These are phyloP conservation scores for Branchipolynoe longqiensis DNA, from an alignment of 2,888 invertebrate species.

Conservation along the genomic window DNA sequence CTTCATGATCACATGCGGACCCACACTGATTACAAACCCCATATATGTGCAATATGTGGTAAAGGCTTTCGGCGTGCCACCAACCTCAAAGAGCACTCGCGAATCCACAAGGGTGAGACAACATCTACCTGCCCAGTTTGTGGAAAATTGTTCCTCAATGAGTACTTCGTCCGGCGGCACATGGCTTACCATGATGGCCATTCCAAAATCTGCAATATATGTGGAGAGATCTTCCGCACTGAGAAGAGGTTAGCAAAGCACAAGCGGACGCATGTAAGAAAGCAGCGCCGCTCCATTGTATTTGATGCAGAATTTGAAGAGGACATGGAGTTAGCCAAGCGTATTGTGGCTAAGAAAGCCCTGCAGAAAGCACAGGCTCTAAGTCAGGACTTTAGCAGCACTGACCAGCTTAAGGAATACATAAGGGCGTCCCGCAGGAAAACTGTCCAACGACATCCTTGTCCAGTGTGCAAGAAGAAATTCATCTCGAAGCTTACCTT, in stretches of 20 bases:
- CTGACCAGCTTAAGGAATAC: slow-evolving; percentile 5
- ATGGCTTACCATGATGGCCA: slow-evolving; percentile 1
- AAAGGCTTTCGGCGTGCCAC: slow-evolving; percentile 23
- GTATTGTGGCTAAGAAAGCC: background rate
- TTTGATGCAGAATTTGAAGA: slow-evolving; percentile 42
- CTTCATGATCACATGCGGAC: slow-evolving; percentile 20
- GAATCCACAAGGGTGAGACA: slow-evolving; percentile 24
- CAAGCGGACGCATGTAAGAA: background rate
- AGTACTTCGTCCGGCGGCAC: slow-evolving; percentile 2
- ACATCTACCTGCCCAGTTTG: slow-evolving; percentile 21
- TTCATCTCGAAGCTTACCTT: slow-evolving; percentile 10
- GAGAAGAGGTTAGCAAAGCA: background rate
- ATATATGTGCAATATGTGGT: slow-evolving; percentile 8
- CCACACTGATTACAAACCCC: background rate
- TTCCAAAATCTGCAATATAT: slow-evolving; percentile 19
- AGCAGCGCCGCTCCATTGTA: background rate
- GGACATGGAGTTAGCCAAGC: background rate
- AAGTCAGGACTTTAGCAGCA: background rate
- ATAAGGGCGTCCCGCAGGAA: background rate
- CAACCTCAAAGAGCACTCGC: slow-evolving; percentile 18
- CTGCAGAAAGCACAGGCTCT: background rate
- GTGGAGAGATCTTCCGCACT: background rate
- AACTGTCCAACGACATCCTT: background rate
- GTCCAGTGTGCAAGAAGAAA: background rate
- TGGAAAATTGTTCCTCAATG: background rate